These are phyloP conservation scores for Microhierax caerulescens DNA, from an alignment of 2,797 vertebrate species.

Conservation along the genomic window DNA sequence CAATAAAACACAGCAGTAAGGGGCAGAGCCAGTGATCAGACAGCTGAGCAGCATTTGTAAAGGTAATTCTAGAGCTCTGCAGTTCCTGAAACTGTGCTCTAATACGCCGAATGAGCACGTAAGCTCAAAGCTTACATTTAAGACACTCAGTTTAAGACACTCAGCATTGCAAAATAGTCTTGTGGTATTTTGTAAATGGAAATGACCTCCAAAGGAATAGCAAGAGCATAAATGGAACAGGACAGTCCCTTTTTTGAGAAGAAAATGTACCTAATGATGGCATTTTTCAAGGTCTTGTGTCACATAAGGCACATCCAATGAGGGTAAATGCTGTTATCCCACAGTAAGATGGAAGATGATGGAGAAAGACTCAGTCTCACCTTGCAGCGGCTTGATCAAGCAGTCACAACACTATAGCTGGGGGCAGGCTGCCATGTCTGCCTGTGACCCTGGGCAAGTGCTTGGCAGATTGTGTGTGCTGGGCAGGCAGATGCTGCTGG, in stretches of 20 bases:
- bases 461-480: not conserved
- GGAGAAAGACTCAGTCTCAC: not conserved
- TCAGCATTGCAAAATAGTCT: not conserved
- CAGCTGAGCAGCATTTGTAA: not conserved
- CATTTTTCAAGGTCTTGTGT: not conserved
- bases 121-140: not conserved
- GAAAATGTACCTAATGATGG: not conserved
- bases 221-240: not conserved
- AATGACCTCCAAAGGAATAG: not conserved
- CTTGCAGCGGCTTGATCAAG: not conserved
- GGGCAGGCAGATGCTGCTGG: not conserved
- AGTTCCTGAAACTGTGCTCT: not conserved
- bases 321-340: not conserved
- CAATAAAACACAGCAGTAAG: not conserved
- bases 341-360: not conserved
- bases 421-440: not conserved
- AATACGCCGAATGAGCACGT: not conserved
- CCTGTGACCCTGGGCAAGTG: accelerated
- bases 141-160: not conserved
- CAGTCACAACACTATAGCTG: not conserved
- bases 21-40: not conserved
- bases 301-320: not conserved
- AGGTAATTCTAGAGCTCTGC: not conserved
- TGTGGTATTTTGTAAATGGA: not conserved
- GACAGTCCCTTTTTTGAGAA: not conserved